Evolutionary conservation across 2,113 vertebrate genomes (phyloP).

Genomic region (Myotis davidii): DNA sequence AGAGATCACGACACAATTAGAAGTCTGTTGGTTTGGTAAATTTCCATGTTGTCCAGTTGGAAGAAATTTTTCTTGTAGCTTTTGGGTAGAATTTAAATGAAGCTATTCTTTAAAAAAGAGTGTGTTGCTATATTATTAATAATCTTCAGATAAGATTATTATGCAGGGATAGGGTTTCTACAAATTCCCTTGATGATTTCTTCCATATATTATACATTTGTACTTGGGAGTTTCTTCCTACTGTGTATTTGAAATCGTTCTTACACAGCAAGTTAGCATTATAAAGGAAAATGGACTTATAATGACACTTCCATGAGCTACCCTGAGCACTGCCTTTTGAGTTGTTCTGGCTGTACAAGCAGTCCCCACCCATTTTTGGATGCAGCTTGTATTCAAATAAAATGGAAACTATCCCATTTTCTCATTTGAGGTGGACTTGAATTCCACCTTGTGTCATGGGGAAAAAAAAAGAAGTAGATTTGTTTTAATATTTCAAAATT

Average conservation of each 20-base stretch:
- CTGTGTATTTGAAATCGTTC: background rate
- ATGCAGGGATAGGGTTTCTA: background rate
- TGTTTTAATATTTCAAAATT: background rate
- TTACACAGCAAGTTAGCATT: background rate
- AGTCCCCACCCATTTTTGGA: background rate
- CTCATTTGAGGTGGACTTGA: background rate
- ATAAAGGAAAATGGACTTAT: background rate
- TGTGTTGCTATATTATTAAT: background rate
- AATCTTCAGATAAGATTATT: background rate
- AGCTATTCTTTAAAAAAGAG: background rate
- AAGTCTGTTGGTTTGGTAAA: slow-evolving; percentile 8
- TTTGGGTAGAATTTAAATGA: background rate
- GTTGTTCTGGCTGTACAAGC: background rate
- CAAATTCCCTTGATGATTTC: background rate
- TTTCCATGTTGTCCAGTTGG: background rate
- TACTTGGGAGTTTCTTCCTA: background rate
- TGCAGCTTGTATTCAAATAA: background rate
- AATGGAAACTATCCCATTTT: background rate
- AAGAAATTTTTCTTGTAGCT: background rate
- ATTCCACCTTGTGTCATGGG: background rate
- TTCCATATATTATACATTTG: background rate
- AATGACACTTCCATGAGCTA: background rate
- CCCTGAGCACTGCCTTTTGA: background rate
- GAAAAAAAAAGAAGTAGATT: background rate
- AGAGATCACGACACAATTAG: background rate